Evolutionary conservation across 1,140 invertebrate genomes (phyloP).

Genomic region (Meloidogyne floridensis): DNA sequence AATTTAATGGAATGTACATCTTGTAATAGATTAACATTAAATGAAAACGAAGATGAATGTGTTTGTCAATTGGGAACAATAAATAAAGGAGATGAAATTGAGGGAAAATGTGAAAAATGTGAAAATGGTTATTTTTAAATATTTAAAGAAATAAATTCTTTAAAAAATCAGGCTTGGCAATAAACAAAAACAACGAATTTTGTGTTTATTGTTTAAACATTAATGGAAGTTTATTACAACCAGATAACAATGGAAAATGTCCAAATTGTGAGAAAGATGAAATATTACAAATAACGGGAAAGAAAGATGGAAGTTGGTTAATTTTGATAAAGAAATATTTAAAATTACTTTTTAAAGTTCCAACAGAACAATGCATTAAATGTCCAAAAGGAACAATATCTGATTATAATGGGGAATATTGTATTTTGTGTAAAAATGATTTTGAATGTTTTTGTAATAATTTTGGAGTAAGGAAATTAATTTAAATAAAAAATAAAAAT

Average conservation of each 20-base stretch:
- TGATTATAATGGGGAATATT: background rate
- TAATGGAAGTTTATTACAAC: background rate
- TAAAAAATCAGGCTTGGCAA: background rate
- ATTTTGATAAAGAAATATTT: background rate
- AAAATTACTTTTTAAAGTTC: background rate
- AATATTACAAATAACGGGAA: slow-evolving; percentile 17
- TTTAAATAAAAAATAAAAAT: slow-evolving; percentile 16
- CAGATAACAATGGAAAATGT: slow-evolving; percentile 13
- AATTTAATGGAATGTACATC: background rate
- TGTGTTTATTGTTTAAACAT: slow-evolving; percentile 21
- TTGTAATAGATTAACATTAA: background rate
- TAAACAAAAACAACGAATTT: slow-evolving; percentile 18
- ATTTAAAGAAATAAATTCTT: background rate
- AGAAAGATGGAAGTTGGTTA: background rate
- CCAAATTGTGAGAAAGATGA: slow-evolving; percentile 10
- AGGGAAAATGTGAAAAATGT: background rate
- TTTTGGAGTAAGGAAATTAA: slow-evolving; percentile 29
- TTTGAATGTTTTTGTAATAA: slow-evolving; percentile 43
- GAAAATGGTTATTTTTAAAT: background rate
- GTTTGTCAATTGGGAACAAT: background rate
- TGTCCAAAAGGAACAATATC: slow-evolving; percentile 33
- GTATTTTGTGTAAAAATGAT: slow-evolving; percentile 35
- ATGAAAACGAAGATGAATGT: background rate
- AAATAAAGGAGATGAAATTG: background rate
- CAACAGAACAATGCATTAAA: slow-evolving; percentile 28